Percentiles rank a stretch among this genome's conserved stretches.
These are phyloP conservation scores for Hermaeophaga mercurialis DNA, from an alignment of 2,888 invertebrate genomes.

Conservation along the genomic window DNA sequence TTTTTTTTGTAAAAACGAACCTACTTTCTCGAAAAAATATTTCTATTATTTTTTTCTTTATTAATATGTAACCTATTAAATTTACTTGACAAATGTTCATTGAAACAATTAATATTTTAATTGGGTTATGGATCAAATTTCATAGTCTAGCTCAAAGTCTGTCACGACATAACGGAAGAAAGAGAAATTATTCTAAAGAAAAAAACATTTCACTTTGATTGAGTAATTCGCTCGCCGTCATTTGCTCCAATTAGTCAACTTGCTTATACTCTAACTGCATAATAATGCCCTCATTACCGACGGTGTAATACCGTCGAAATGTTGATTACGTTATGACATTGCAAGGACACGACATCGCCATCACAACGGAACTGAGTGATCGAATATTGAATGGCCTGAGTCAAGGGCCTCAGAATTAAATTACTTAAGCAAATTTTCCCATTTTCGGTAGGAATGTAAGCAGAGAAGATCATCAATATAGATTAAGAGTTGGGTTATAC, in stretches of 20 bases:
- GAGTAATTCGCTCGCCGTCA: neutral
- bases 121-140: neutral
- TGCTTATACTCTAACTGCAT: neutral
- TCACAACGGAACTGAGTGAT: too few species aligned
- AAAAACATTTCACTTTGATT: slow-evolving; percentile 2
- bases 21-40: too few species aligned
- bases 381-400: neutral
- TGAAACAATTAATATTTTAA: too few species aligned
- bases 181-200: neutral
- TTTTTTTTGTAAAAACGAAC: too few species aligned
- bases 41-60: too few species aligned
- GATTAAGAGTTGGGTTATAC: too few species aligned
- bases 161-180: neutral
- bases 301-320: neutral
- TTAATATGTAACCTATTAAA: too few species aligned
- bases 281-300: neutral
- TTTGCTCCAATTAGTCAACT: neutral
- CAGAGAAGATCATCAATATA: too few species aligned
- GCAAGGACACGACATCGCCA: neutral
- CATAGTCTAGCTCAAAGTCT: neutral
- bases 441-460: too few species aligned
- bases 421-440: too few species aligned
- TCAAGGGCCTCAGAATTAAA: neutral
- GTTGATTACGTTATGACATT: neutral
- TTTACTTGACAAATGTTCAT: too few species aligned